Evolutionary conservation across 2,113 vertebrate species (phyloP), one percentile per base, ranked within the genome.

Genomic region (Penelope pileata): DNA sequence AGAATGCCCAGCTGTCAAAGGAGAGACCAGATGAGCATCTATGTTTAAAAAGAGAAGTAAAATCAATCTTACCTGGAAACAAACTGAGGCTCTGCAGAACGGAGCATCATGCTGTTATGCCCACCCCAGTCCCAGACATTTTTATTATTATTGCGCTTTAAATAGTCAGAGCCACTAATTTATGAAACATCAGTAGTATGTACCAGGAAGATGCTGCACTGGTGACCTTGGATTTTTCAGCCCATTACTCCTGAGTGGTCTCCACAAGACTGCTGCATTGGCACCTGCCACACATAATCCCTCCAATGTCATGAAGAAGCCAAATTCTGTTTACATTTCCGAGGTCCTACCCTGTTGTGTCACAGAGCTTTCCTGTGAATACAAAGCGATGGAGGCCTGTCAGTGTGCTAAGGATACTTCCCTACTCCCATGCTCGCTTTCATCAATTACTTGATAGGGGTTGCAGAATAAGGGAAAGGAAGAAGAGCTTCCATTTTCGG

Each of bases 221-320:
- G 56, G 60, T 96, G 83, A 97, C 95, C 93, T 96, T 96, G 91
- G 56, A 91, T 96, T 97, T 96, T 95, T 88, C 91, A 96, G 90
- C 68, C 88, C 93, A 91, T 95, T 96, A 93, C 93, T 96, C 91
- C 93, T 72, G 91, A 75, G 79, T 93, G 68, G 80, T 88, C 88
- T 91, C 88, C 9, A 48, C 79, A 58, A 95, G 86, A 48, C 80
- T 91, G 91, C 93, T 96, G 45, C 91, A 91, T 89, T 79, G 72
- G 92, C 94, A 94, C 91, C 94, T 96, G 93, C 94, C 93, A 90
- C 88, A 86, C 59, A 84, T 86, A 90, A 94, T 93, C 86, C 95
- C 88, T 88, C 91, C 90, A 93, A 91, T 93, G 91, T 88, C 60
- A 0, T 0, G 0, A 24, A 63, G 88, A 96, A 86, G 88, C 84